phyloP scores from a whole-genome alignment of 1,140 invertebrate genomes.

The Diachasma alloeum region DNA sequence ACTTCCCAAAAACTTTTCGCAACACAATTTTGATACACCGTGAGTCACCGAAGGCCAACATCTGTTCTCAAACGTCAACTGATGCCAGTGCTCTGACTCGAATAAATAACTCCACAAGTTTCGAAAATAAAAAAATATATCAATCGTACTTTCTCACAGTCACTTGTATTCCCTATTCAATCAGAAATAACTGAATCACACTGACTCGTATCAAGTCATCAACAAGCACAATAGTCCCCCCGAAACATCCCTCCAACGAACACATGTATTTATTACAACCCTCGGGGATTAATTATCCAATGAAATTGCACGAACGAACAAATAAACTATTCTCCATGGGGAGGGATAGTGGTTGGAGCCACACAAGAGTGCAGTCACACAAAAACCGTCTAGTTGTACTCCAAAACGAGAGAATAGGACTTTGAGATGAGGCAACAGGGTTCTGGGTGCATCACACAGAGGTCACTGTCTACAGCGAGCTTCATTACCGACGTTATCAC shows the following conservation, averaged over 20 bases:
- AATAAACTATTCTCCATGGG: background rate
- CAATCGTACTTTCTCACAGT: conserved; percentile 2
- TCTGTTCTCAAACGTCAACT: background rate
- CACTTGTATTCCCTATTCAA: background rate
- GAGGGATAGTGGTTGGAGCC: background rate
- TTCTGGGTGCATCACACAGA: background rate
- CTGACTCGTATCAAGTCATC: background rate
- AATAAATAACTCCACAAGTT: background rate
- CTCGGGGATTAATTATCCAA: background rate
- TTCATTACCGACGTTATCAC: background rate
- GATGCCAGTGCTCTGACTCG: background rate
- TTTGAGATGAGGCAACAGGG: background rate
- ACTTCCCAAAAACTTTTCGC: background rate
- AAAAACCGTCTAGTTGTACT: background rate
- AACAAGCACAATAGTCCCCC: background rate
- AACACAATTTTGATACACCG: background rate
- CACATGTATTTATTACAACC: background rate
- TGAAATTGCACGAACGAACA: background rate
- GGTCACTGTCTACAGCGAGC: background rate
- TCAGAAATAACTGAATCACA: background rate
- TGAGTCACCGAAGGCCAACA: background rate
- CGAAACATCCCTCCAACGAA: background rate
- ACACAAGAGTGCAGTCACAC: background rate
- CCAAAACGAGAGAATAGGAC: background rate
- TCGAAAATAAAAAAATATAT: background rate